These are phyloP conservation scores for Empidonax traillii DNA, from an alignment of 2,113 vertebrate genomes.

Conservation along the genomic window DNA sequence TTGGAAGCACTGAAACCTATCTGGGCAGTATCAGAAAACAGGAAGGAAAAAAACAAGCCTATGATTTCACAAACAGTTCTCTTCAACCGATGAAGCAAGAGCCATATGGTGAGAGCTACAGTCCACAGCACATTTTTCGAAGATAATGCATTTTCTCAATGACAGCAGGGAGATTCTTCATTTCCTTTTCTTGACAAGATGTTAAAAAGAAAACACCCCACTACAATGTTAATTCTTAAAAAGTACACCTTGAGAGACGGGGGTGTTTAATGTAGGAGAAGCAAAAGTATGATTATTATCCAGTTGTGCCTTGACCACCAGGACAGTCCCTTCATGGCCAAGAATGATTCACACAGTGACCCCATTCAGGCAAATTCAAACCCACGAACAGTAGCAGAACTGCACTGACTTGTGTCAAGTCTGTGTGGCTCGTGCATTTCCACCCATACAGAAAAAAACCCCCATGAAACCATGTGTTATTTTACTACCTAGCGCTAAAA, in stretches of 20 bases:
- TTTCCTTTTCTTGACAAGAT: neutral
- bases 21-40: slow-evolving; percentile 26
- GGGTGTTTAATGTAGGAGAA: neutral
- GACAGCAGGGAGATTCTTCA: slow-evolving; percentile 4
- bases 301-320: neutral
- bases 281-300: neutral
- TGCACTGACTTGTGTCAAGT: accelerated
- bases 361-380: neutral
- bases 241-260: neutral
- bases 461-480: neutral
- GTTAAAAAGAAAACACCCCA: neutral
- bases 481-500: neutral
- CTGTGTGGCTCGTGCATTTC: neutral
- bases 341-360: neutral
- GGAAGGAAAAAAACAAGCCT: neutral
- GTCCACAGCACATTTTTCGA: neutral
- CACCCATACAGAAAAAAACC: accelerated
- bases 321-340: neutral
- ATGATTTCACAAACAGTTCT: slow-evolving; percentile 13
- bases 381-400: neutral
- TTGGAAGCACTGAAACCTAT: slow-evolving; percentile 28
- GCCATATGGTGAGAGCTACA: neutral
- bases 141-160: slow-evolving; percentile 24
- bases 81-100: slow-evolving; percentile 10
- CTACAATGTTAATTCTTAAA: neutral